phyloP scores from a whole-genome alignment of 2,797 vertebrate species.

The Hippopotamyrus pictus region DNA sequence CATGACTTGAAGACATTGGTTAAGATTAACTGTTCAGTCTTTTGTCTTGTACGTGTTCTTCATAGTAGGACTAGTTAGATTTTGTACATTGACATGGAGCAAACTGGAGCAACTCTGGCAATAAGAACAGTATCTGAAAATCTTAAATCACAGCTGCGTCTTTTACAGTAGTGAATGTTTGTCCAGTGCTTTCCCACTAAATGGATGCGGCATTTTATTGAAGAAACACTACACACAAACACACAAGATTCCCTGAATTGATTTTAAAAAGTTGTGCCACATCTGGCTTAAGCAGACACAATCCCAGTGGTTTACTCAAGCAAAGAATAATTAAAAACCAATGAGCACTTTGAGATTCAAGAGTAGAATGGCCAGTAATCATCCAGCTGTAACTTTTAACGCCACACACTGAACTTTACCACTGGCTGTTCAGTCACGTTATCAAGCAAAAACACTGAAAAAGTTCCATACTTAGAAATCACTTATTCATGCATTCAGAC shows the following conservation, averaged over 20 bases:
- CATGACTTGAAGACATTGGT: not conserved
- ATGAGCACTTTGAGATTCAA: conserved; percentile 13
- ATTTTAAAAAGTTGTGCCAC: conserved; percentile 19
- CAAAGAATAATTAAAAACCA: conserved; percentile 6
- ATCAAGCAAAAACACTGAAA: conserved; percentile 13
- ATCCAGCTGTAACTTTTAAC: not conserved
- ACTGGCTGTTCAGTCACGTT: conserved; percentile 23
- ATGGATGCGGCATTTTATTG: conserved; percentile 30
- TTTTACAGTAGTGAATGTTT: not conserved
- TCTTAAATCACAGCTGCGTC: not conserved
- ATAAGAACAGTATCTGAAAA: not conserved
- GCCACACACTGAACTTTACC: conserved; percentile 22
- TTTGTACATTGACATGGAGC: not conserved
- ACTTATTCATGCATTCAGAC: conserved; percentile 28
- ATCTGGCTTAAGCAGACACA: conserved; percentile 17
- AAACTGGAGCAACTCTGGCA: not conserved
- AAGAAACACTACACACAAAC: conserved; percentile 29
- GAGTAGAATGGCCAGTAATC: conserved; percentile 26
- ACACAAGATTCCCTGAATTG: conserved; percentile 45
- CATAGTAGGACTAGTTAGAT: not conserved
- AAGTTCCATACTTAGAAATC: conserved; percentile 11
- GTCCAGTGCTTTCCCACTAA: not conserved
- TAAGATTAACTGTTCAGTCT: not conserved
- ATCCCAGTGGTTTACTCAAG: conserved; percentile 19
- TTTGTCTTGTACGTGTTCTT: not conserved